These are phyloP conservation scores for Troides aeacus DNA, from an alignment of 2,888 invertebrate genomes.

Conservation along the genomic window DNA sequence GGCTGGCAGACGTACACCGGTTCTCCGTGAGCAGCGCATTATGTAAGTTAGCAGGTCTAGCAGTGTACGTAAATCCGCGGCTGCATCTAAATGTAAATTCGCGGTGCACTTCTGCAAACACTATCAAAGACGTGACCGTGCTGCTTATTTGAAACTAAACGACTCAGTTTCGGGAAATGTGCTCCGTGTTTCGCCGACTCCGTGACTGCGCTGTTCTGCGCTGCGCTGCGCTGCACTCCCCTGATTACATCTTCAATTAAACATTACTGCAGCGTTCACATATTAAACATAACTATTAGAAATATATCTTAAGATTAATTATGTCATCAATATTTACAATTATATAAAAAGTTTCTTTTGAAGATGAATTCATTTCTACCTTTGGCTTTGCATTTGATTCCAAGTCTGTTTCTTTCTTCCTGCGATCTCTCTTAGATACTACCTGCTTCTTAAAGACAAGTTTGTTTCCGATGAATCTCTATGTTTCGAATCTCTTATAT, in stretches of 20 bases:
- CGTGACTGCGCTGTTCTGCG: not conserved
- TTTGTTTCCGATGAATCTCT: no score
- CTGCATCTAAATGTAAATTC: slow-evolving; percentile 30
- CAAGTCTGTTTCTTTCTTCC: no score
- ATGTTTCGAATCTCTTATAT: no score
- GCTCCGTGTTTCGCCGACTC: not conserved
- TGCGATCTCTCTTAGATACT: no score
- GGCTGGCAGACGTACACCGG: slow-evolving; percentile 48
- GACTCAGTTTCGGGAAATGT: slow-evolving; percentile 13
- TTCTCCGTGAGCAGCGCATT: slow-evolving; percentile 12
- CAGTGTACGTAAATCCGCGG: slow-evolving; percentile 14
- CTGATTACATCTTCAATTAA: not conserved
- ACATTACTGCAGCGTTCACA: no score
- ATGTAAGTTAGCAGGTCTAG: slow-evolving; percentile 21
- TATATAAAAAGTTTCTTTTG: no score
- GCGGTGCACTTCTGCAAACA: slow-evolving; percentile 23
- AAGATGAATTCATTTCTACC: no score
- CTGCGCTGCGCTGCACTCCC: not conserved
- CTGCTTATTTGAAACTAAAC: slow-evolving; percentile 20
- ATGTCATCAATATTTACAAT: no score
- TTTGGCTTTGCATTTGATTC: no score
- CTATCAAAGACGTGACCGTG: slow-evolving; percentile 28
- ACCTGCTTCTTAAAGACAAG: no score
- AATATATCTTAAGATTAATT: no score
- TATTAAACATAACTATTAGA: no score